Evolutionary conservation across 2,797 vertebrate genomes (phyloP).

Genomic region (Antennarius maculatus): DNA sequence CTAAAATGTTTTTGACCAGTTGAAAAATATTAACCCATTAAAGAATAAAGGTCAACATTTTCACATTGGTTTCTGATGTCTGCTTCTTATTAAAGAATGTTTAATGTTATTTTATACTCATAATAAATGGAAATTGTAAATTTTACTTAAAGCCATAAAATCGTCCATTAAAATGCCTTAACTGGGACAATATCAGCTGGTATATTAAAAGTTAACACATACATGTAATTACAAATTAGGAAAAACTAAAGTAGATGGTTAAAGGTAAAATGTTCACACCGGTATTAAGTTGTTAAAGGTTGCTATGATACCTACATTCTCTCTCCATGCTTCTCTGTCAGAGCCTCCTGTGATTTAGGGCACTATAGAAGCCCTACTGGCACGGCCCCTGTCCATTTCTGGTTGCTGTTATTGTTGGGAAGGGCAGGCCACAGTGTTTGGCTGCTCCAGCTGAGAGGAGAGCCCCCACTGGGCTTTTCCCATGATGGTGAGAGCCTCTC

Average conservation of each 20-base stretch:
- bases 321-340: conserved; percentile 62
- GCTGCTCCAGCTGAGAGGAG: conserved; percentile 72
- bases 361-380: conserved; percentile 70
- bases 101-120: conserved; percentile 53
- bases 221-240: not conserved
- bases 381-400: conserved; percentile 59
- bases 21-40: conserved; percentile 67
- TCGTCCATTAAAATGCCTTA: conserved; percentile 48
- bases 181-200: conserved; percentile 14
- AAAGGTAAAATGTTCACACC: conserved; percentile 40
- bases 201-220: conserved; percentile 14
- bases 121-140: conserved; percentile 53
- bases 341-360: conserved; percentile 68
- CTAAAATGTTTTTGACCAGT: conserved; percentile 46
- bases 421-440: conserved; percentile 67
- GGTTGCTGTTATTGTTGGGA: conserved; percentile 66
- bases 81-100: conserved; percentile 54
- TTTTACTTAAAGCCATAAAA: conserved; percentile 46
- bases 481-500: conserved; percentile 69
- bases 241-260: conserved; percentile 24
- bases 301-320: conserved; percentile 75
- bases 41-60: conserved; percentile 68
- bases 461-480: conserved; percentile 74
- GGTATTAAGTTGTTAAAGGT: conserved; percentile 67
- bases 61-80: conserved; percentile 59